These are phyloP conservation scores for Tychaedon coryphoeus DNA, from an alignment of 2,113 vertebrate genomes.

Conservation along the genomic window DNA sequence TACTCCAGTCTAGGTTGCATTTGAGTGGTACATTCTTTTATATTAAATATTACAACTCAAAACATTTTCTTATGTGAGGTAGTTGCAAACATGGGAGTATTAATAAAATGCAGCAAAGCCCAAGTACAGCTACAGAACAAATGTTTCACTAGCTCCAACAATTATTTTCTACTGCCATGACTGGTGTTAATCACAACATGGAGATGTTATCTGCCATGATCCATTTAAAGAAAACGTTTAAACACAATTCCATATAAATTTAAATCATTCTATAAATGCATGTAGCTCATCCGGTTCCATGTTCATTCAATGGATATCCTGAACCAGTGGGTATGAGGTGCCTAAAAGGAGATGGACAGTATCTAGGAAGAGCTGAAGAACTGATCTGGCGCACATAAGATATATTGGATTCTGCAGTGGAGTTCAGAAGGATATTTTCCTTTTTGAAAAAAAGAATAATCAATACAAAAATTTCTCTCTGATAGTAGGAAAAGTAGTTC, in stretches of 20 bases:
- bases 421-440: background rate
- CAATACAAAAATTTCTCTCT: background rate
- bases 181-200: background rate
- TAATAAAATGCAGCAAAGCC: background rate
- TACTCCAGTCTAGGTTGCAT: constrained; percentile 4
- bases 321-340: background rate
- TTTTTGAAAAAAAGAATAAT: background rate
- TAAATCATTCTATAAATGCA: background rate
- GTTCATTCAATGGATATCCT: background rate
- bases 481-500: background rate
- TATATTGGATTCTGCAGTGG: background rate
- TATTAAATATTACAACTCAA: background rate
- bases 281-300: background rate
- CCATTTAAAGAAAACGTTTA: background rate
- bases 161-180: background rate
- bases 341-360: background rate
- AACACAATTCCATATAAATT: background rate
- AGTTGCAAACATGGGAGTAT: background rate
- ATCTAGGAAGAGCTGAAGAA: background rate
- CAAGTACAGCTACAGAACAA: background rate
- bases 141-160: background rate
- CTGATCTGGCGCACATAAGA: accelerated
- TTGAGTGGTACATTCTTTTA: background rate
- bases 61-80: background rate
- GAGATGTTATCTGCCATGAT: background rate